Evolutionary conservation across 2,888 invertebrate species (phyloP).

Genomic region (Drosophila acutilabella): DNA sequence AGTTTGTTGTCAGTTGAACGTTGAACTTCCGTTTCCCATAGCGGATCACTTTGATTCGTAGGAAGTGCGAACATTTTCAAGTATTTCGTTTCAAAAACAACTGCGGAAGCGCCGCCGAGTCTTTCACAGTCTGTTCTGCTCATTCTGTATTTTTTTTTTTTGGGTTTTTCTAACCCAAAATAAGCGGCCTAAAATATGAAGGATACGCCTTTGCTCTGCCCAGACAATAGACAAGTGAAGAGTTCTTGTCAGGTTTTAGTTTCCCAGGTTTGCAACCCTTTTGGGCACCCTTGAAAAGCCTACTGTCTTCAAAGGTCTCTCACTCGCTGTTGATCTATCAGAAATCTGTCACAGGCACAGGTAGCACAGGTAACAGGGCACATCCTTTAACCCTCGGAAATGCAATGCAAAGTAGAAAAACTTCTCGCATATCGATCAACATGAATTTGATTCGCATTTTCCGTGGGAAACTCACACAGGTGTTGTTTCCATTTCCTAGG

Average conservation of each 20-base stretch:
- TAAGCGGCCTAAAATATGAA: slow-evolving; percentile 25
- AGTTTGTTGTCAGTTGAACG: neutral
- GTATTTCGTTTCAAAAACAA: slow-evolving; percentile 56
- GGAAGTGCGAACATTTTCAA: slow-evolving; percentile 17
- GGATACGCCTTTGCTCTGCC: too few relatives aligned
- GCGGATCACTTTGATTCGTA: slow-evolving; percentile 23
- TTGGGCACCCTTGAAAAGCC: slow-evolving; percentile 38
- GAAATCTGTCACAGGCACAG: slow-evolving; percentile 58
- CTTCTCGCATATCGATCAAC: slow-evolving; percentile 63
- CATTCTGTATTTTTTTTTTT: slow-evolving; percentile 23
- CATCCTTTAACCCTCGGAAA: slow-evolving; percentile 15
- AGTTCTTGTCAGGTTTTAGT: slow-evolving; percentile 19
- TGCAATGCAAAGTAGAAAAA: slow-evolving; percentile 35
- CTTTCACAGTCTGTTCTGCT: neutral
- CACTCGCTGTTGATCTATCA: slow-evolving; percentile 30
- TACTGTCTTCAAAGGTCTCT: slow-evolving; percentile 9
- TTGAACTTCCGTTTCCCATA: slow-evolving; percentile 55
- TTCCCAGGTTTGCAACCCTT: neutral
- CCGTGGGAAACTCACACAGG: slow-evolving; percentile 76
- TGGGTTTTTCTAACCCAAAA: slow-evolving; percentile 66
- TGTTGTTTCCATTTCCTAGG: slow-evolving; percentile 54
- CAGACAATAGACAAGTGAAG: slow-evolving; percentile 19
- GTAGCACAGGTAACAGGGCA: slow-evolving; percentile 13
- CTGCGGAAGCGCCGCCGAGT: slow-evolving; percentile 49
- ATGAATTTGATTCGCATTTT: slow-evolving; percentile 75